Evolutionary conservation across 2,888 invertebrate genomes (phyloP).

Genomic region (Ceriagrion tenellum): DNA sequence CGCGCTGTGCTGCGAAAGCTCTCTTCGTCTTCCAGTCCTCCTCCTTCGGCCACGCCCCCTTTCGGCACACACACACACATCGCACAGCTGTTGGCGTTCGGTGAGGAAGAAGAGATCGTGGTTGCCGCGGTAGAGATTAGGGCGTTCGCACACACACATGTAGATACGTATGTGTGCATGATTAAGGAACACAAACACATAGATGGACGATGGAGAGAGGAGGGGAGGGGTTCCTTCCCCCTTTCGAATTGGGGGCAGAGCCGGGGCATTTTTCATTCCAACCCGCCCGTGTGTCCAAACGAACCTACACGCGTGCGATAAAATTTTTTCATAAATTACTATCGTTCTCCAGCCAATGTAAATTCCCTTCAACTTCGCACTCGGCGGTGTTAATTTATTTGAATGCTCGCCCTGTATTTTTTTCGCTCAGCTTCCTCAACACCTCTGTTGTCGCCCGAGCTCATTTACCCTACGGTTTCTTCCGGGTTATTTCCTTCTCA

Average conservation of each 20-base stretch:
- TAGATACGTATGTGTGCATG: neutral
- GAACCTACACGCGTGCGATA: neutral
- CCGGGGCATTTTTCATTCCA: neutral
- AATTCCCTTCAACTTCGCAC: slow-evolving; percentile 22
- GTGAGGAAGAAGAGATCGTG: neutral
- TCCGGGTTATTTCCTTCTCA: neutral
- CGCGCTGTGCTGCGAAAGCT: neutral
- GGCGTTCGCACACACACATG: neutral
- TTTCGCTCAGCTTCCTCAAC: neutral
- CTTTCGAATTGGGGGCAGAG: neutral
- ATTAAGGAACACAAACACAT: neutral
- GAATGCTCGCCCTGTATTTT: neutral
- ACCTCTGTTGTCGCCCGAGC: neutral
- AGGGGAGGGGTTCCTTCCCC: neutral
- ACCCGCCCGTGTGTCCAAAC: neutral
- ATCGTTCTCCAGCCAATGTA: slow-evolving; percentile 7
- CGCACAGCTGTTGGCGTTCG: slow-evolving; percentile 50
- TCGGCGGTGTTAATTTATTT: neutral
- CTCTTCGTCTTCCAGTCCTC: neutral
- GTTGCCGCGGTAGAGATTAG: neutral
- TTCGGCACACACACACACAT: slow-evolving; percentile 40
- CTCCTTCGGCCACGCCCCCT: slow-evolving; percentile 40
- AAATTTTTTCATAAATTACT: neutral
- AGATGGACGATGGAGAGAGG: neutral
- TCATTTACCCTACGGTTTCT: neutral